Conservation (phyloP, 2,797 vertebrate species). For the Coendou prehensilis region DNA sequence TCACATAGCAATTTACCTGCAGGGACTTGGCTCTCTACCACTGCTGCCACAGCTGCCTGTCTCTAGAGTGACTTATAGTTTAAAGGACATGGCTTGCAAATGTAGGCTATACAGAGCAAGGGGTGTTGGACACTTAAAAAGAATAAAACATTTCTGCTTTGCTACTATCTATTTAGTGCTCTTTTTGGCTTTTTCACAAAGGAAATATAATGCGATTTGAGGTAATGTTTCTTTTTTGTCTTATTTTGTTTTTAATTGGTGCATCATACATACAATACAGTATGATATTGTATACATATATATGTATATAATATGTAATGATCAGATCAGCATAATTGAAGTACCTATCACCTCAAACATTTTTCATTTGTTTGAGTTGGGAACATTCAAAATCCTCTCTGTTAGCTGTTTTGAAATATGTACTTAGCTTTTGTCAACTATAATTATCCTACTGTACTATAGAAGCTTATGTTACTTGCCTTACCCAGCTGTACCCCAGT, state of each 20-base stretch:
- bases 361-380: not conserved
- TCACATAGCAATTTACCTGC: not conserved
- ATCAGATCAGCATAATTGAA: not conserved
- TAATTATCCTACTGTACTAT: not conserved
- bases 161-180: not conserved
- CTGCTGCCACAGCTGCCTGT: not conserved
- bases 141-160: slow-evolving; percentile 33
- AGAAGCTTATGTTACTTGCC: not conserved
- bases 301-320: not conserved
- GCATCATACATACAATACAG: not conserved
- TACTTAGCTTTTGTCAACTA: not conserved
- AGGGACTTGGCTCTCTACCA: not conserved
- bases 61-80: not conserved
- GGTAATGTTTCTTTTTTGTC: not conserved
- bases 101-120: not conserved
- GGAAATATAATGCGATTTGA: slow-evolving; percentile 5
- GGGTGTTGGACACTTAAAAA: not conserved
- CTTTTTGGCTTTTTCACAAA: slow-evolving; percentile 5
- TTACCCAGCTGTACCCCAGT: not conserved
- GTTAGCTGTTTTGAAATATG: not conserved
- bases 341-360: not conserved
- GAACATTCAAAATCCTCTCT: not conserved
- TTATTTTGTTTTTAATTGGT: not conserved
- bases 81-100: not conserved
- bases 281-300: not conserved